phyloP scores from a whole-genome alignment of 1,140 invertebrate species.

The Lutraria rhynchaena region DNA sequence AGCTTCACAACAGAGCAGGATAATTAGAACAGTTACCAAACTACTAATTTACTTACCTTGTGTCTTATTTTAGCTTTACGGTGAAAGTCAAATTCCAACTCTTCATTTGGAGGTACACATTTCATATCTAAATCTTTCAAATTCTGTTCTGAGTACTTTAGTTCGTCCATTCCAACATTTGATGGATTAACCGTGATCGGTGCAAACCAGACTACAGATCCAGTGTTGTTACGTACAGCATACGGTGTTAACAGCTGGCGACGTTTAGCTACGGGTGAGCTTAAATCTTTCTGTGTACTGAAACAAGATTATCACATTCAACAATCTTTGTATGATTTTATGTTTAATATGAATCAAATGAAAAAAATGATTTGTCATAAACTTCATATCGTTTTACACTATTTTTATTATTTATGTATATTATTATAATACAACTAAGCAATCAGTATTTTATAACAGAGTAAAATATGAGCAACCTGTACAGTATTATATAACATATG shows the following conservation, averaged over 20 bases:
- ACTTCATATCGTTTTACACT: too few species aligned
- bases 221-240: constrained; percentile 94
- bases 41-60: constrained; percentile 71
- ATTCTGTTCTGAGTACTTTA: background rate
- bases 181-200: constrained; percentile 85
- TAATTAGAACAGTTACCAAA: too few species aligned
- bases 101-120: constrained; percentile 76
- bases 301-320: too few species aligned
- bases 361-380: background rate
- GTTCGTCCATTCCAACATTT: constrained; percentile 7
- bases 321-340: background rate
- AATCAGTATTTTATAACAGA: too few species aligned
- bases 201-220: constrained; percentile 91
- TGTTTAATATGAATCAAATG: background rate
- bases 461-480: too few species aligned
- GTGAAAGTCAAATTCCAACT: constrained; percentile 83
- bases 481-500: too few species aligned
- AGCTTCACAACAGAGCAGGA: too few species aligned
- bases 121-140: constrained; percentile 66
- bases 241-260: constrained; percentile 85
- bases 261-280: constrained; percentile 13
- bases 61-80: constrained; percentile 86
- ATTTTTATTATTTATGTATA: too few species aligned
- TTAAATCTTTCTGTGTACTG: constrained; percentile 35
- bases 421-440: too few species aligned